Evolutionary conservation across 2,113 vertebrate genomes (phyloP), one percentile per base, ranked within the genome.

Genomic region (Dasypus novemcinctus): DNA sequence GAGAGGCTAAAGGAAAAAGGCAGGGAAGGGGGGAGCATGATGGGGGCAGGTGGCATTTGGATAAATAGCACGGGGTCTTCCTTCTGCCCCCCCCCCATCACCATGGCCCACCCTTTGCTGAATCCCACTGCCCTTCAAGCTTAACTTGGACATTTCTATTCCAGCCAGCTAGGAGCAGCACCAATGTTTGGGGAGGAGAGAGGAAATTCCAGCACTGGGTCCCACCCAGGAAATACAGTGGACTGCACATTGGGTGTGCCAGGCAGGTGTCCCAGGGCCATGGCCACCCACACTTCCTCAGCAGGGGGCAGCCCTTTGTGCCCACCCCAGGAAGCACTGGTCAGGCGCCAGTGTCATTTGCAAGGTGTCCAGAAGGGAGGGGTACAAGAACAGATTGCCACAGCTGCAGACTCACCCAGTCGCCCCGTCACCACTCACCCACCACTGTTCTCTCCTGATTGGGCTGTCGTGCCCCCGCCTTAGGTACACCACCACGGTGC

Each of bases 211-310:
- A 38, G 17, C 8, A 21, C 49, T 52, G 49, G 49, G n/a, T 12
- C 49, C 12, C 12, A 12, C 12, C 49, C 49, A 52, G 49, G 49
- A 52, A 7, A 7, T 12, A 52, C 7, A 52, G 49, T 52, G 49
- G 49, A 52, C 49, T 52, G 49, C n/a, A 21, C 49, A 4, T 27
- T 4, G 25, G 87, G 74, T 14, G 11, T 63, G n/a, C n/a, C 41
- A n/a, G n/a, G n/a, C n/a, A n/a, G n/a, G n/a, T n/a, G n/a, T 31
- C 13, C n/a, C 7, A 4, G 1, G 0, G 21, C 17, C 49, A 3
- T 15, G 38, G 38, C 68, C 14, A 5, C 9, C 33, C 38, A 15
- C 0, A 38, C 29, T 25, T 41, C 38, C 3, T 13, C 21, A 10
- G 21, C 4, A 17, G 27, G 54, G 25, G 61, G 1, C 49, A 46